phyloP scores from a whole-genome alignment of 2,888 invertebrate species.

The Apamea sordens region DNA sequence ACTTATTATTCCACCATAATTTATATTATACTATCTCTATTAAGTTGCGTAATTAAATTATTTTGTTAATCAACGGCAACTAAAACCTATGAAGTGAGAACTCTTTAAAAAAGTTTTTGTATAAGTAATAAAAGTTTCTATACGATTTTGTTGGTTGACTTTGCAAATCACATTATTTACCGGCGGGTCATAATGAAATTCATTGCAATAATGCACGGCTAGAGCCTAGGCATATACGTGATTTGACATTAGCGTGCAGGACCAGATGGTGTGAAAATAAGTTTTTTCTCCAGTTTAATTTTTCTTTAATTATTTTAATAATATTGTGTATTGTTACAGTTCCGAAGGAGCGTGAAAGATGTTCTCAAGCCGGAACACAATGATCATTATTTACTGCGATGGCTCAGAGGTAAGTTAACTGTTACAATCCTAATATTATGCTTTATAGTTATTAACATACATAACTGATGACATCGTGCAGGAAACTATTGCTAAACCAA shows the following conservation, averaged over 20 bases:
- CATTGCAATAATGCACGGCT: background rate
- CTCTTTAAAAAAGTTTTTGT: no score
- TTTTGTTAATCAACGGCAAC: background rate
- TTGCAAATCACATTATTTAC: background rate
- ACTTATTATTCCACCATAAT: background rate
- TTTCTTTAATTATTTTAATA: background rate
- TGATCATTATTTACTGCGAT: constrained; percentile 94
- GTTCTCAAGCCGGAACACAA: constrained; percentile 93
- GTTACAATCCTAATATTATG: background rate
- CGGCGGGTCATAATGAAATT: no score
- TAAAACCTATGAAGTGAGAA: background rate
- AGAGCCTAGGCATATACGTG: background rate
- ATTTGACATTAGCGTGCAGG: background rate
- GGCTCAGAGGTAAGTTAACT: constrained; percentile 93
- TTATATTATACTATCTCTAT: background rate
- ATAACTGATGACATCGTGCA: background rate
- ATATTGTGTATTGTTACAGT: constrained; percentile 90
- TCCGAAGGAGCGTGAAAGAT: constrained; percentile 93
- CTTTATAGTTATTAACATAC: background rate
- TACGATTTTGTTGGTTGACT: background rate
- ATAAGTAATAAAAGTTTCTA: background rate
- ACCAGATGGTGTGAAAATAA: background rate
- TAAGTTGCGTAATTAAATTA: background rate
- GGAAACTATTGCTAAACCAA: background rate
- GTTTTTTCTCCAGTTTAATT: no score